Conservation (phyloP, 1,140 invertebrate species). For the Danaus plexippus region DNA sequence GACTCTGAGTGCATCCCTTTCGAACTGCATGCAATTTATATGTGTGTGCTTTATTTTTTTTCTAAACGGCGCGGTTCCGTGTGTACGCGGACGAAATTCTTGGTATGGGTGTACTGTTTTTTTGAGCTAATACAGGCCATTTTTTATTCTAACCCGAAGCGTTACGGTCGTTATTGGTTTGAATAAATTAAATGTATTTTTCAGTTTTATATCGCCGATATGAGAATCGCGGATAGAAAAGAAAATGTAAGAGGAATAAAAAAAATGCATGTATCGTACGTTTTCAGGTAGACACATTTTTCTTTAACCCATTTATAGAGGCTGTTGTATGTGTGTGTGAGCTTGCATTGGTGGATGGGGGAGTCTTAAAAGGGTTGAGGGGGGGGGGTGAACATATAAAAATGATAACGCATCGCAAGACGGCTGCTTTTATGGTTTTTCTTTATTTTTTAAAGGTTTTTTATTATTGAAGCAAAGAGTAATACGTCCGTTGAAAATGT, state of each 20-base stretch:
- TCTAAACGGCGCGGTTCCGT: conserved; percentile 54
- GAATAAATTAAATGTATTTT: conserved; percentile 58
- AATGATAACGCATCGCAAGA: conserved; percentile 72
- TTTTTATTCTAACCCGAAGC: conserved; percentile 22
- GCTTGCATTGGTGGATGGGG: conserved; percentile 46
- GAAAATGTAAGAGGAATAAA: conserved; percentile 68
- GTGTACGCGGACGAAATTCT: conserved; percentile 45
- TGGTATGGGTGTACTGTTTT: conserved; percentile 59
- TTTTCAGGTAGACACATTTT: conserved; percentile 72
- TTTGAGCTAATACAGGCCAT: conserved; percentile 21
- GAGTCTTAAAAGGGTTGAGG: conserved; percentile 45
- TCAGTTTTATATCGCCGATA: conserved; percentile 72
- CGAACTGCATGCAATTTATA: conserved; percentile 68
- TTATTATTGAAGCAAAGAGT: conserved; percentile 60
- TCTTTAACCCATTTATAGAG: conserved; percentile 70
- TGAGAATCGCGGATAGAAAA: conserved; percentile 71
- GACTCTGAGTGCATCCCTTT: conserved; percentile 71
- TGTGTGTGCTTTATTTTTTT: conserved; percentile 70
- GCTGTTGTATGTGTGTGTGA: conserved; percentile 47
- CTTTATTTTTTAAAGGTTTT: conserved; percentile 69
- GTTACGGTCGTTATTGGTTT: conserved; percentile 29
- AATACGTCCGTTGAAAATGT: conserved; percentile 35
- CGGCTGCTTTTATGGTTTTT: conserved; percentile 71
- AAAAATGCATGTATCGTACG: conserved; percentile 68
- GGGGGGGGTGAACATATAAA: conserved; percentile 62